Percentiles rank a stretch among this genome's conserved stretches.
phyloP scores from a whole-genome alignment of 2,797 vertebrate species.

The Melanotaenia boesemani region DNA sequence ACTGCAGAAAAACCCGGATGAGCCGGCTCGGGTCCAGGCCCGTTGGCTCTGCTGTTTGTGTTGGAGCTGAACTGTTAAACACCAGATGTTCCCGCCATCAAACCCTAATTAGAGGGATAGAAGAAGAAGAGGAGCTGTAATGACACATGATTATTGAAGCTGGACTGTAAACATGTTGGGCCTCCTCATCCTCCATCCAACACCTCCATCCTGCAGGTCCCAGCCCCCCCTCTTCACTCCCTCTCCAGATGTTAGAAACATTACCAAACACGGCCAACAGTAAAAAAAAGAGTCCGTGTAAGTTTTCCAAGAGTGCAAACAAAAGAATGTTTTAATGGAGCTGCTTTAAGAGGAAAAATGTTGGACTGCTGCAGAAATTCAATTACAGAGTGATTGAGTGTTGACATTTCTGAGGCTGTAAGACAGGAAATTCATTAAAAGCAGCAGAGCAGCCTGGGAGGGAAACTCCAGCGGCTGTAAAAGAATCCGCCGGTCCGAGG shows the following conservation, averaged over 20 bases:
- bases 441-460: slow-evolving; percentile 68
- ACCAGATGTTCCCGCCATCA: slow-evolving; percentile 31
- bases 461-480: slow-evolving; percentile 67
- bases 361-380: slow-evolving; percentile 77
- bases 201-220: slow-evolving; percentile 57
- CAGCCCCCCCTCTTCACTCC: background rate
- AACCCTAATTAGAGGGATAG: slow-evolving; percentile 20
- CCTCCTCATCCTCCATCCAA: slow-evolving; percentile 18
- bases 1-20: background rate
- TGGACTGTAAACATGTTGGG: slow-evolving; percentile 36
- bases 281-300: slow-evolving; percentile 59
- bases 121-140: slow-evolving; percentile 40
- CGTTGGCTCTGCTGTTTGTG: background rate
- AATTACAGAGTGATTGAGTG: slow-evolving; percentile 82
- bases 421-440: slow-evolving; percentile 83
- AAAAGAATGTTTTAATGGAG: slow-evolving; percentile 78
- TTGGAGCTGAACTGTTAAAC: slow-evolving; percentile 17
- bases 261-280: slow-evolving; percentile 62
- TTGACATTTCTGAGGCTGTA: slow-evolving; percentile 83
- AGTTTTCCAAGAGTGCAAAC: slow-evolving; percentile 73
- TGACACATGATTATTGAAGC: slow-evolving; percentile 31
- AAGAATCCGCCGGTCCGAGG: slow-evolving; percentile 65
- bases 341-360: slow-evolving; percentile 61
- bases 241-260: slow-evolving; percentile 76
- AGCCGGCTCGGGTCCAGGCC: background rate